phyloP scores from a whole-genome alignment of 2,888 invertebrate species.

The Tachystola acroxantha region DNA sequence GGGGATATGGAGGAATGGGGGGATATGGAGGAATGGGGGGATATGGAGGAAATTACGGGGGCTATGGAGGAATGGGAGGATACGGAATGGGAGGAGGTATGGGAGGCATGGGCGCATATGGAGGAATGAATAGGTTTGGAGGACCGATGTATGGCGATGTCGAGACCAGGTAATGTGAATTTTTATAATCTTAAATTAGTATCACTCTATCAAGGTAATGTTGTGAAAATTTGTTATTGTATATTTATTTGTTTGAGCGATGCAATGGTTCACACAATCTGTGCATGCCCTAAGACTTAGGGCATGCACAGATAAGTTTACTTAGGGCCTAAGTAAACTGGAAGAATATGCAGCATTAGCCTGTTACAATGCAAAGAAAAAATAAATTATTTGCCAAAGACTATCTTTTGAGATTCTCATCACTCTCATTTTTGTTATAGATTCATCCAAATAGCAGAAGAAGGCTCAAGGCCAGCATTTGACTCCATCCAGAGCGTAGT shows the following conservation, averaged over 20 bases:
- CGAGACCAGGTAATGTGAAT: constrained; percentile 77
- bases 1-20: constrained; percentile 23
- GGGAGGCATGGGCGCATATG: constrained; percentile 48
- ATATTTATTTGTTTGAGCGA: too few species aligned
- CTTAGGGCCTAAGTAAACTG: too few species aligned
- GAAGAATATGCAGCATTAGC: too few species aligned
- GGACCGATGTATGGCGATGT: constrained; percentile 76
- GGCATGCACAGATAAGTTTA: too few species aligned
- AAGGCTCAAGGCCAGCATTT: constrained; percentile 94
- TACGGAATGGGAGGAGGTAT: constrained; percentile 32
- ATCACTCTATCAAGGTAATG: too few species aligned
- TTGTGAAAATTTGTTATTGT: too few species aligned
- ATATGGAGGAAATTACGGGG: constrained; percentile 16
- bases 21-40: constrained; percentile 29
- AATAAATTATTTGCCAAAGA: too few species aligned
- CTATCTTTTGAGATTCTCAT: too few species aligned
- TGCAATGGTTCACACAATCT: too few species aligned
- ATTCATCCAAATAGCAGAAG: constrained; percentile 93
- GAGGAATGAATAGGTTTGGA: constrained; percentile 60
- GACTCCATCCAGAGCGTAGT: constrained; percentile 96
- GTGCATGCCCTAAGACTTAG: too few species aligned
- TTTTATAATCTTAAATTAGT: too few species aligned
- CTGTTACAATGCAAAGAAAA: too few species aligned
- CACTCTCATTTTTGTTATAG: constrained; percentile 64
- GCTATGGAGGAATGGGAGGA: constrained; percentile 61